Conservation (phyloP, 2,797 vertebrate genomes). For the Crypturellus tataupa region DNA sequence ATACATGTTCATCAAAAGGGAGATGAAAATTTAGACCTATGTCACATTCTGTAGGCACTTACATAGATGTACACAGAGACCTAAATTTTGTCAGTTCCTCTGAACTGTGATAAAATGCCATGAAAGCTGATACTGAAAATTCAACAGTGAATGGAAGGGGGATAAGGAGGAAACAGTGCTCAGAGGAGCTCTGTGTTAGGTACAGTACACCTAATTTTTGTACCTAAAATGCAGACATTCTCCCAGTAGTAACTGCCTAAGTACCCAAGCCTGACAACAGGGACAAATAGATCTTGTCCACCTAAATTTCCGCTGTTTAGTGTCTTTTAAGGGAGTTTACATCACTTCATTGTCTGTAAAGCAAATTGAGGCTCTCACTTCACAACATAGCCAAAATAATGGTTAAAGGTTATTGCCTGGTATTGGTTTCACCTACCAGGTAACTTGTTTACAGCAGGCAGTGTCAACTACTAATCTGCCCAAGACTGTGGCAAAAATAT, state of each 20-base stretch:
- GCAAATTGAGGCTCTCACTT: background rate
- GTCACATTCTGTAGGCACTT: background rate
- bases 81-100: background rate
- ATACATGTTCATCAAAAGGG: background rate
- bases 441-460: background rate
- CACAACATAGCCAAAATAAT: background rate
- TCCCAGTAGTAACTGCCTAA: background rate
- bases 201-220: background rate
- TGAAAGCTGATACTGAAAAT: background rate
- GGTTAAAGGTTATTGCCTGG: background rate
- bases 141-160: background rate
- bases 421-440: background rate
- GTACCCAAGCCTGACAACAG: background rate
- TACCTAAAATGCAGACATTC: background rate
- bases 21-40: background rate
- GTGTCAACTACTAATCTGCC: background rate
- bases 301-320: accelerated
- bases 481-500: background rate
- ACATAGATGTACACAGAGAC: background rate
- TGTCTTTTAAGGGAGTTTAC: background rate
- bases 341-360: background rate
- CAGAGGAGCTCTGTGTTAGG: background rate
- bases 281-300: background rate
- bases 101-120: background rate
- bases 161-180: background rate